phyloP scores from a whole-genome alignment of 2,113 vertebrate species.

The Arothron firmamentum region DNA sequence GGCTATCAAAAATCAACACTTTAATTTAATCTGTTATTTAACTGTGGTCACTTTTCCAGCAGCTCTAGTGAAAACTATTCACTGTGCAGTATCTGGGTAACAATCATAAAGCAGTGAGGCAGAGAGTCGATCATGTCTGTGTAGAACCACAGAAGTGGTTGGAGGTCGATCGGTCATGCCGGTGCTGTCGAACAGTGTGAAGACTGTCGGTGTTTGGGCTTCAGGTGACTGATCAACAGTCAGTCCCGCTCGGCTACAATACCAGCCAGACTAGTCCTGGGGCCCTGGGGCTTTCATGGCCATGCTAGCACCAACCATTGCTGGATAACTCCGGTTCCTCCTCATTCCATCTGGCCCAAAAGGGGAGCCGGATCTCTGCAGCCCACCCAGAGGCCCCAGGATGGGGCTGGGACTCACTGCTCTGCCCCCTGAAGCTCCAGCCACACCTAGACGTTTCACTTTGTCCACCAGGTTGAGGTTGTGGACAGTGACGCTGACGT shows the following conservation, averaged over 20 bases:
- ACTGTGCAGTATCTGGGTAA: neutral
- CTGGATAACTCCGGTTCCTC: conserved; percentile 91
- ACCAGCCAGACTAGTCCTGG: conserved; percentile 78
- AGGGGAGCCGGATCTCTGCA: conserved; percentile 79
- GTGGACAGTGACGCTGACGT: conserved; percentile 90
- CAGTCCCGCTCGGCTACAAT: conserved; percentile 76
- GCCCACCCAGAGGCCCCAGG: conserved; percentile 78
- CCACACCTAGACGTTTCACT: conserved; percentile 88
- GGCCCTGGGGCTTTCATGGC: conserved; percentile 91
- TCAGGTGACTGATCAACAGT: conserved; percentile 37
- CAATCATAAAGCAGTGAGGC: too few relatives aligned
- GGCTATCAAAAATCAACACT: too few relatives aligned
- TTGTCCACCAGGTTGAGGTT: conserved; percentile 97
- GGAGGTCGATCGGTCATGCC: conserved; percentile 21
- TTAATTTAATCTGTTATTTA: too few relatives aligned
- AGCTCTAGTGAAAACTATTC: neutral
- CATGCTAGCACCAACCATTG: conserved; percentile 97
- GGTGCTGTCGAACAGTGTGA: conserved; percentile 12
- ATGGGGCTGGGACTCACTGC: conserved; percentile 69
- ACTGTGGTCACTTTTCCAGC: too few relatives aligned
- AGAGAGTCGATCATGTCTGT: neutral
- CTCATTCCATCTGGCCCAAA: conserved; percentile 86
- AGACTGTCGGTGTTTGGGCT: conserved; percentile 26
- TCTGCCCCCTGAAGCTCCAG: conserved; percentile 72
- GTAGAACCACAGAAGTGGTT: conserved; percentile 15